Percentiles rank a stretch among this genome's conserved stretches.
phyloP scores from a whole-genome alignment of 2,888 invertebrate genomes.

The Digitonthophagus gazella region DNA sequence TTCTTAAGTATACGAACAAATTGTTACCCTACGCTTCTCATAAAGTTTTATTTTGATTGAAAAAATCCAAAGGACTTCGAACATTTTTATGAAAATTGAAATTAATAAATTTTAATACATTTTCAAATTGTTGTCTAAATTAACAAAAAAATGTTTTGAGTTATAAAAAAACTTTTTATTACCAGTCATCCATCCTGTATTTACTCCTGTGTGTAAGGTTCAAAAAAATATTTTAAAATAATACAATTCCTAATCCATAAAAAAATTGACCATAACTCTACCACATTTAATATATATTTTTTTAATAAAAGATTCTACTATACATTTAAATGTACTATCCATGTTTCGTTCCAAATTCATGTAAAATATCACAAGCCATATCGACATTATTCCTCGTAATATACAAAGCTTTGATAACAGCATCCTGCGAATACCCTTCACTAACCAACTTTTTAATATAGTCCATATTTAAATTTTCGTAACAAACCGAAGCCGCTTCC shows the following conservation, averaged over 20 bases:
- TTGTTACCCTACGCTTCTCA: no score
- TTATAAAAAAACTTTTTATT: background rate
- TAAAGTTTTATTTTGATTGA: no score
- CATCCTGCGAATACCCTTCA: conserved; percentile 88
- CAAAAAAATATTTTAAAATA: background rate
- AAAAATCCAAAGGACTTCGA: no score
- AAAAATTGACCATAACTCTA: background rate
- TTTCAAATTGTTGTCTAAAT: no score
- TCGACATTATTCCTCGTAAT: conserved; percentile 91
- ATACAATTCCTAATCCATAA: conserved; percentile 7
- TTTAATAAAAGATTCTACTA: background rate
- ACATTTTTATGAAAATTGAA: no score
- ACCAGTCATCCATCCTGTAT: no score
- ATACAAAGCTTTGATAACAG: conserved; percentile 86
- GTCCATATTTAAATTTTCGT: conserved; percentile 89
- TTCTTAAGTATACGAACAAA: no score
- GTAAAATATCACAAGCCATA: conserved; percentile 93
- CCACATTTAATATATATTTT: background rate
- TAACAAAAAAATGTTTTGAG: no score
- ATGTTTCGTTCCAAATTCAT: conserved; percentile 77
- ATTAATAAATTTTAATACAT: no score
- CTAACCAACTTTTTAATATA: conserved; percentile 84
- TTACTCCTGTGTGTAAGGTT: no score
- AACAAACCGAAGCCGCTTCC: conserved; percentile 55
- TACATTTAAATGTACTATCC: conserved; percentile 33